Base-by-base conservation (phyloP, 2,797 vertebrate genomes). In the Buphagus erythrorhynchus region DNA sequence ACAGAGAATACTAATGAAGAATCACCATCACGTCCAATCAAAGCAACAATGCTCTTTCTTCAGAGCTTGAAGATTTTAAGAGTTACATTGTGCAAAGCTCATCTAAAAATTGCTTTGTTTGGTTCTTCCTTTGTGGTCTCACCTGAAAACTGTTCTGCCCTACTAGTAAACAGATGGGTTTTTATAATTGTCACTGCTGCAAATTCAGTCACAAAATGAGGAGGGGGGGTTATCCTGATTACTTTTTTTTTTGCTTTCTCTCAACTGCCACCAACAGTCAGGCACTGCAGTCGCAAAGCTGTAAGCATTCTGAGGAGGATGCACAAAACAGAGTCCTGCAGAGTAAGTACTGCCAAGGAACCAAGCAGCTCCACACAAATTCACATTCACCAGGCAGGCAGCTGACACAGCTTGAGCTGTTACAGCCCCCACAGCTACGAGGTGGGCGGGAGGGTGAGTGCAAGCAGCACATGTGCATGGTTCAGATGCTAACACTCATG, bases 1-100 rank as follows among this genome's bases (percentile, higher is more conserved):
- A 97, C 1, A 2, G 73, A 67, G 95, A 94, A 95, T 93, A 79
- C 88, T 96, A 95, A 96, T 79, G 94, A 97, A 93, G 89, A 93
- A 91, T 74, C 74, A 88, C 93, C 88, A 86, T 40, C 88, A 81
- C 52, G 80, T 76, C 88, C 82, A 81, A 86, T 96, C 93, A 96
- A 96, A 96, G 90, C 85, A 86, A 59, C 63, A 84, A 28, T 0
- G 0, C n/a, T 65, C 35, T 19, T 69, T 57, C 63, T 95, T 82
- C 42, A 13, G 55, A 79, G 73, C n/a, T 20, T 49, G 59, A 88
- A 78, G 87, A 96, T 84, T 89, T 82, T 72, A 91, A 81, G 72
- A 79, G 33, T 69, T 86, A 26, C 8, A 3, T 81, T 90, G 55
- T 86, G 94, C 82, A 92, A 63, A 69, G 73, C 87, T 93, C 82